These are phyloP conservation scores for Aviceda subcristata DNA, from an alignment of 2,113 vertebrate species.

Conservation along the genomic window DNA sequence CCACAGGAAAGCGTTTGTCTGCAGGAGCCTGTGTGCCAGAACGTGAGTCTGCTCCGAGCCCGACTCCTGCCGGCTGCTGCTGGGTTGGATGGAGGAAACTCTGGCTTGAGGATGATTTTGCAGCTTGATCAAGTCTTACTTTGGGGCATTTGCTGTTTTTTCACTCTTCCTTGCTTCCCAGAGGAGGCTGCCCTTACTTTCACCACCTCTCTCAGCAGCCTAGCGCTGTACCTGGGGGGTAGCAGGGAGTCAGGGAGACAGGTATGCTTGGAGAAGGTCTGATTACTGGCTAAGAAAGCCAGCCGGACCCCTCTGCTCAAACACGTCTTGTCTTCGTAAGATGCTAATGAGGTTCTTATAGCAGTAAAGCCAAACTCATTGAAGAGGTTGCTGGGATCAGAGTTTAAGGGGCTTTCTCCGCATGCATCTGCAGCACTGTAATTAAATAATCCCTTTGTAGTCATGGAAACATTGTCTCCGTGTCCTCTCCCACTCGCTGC, in stretches of 20 bases:
- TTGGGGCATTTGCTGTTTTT: not conserved
- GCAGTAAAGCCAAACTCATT: not conserved
- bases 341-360: not conserved
- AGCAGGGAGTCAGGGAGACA: not conserved
- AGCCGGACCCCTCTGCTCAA: not conserved
- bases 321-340: not conserved
- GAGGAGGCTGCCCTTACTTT: not conserved
- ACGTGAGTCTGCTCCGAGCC: not conserved
- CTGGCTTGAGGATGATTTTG: not conserved
- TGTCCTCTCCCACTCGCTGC: slow-evolving; percentile 52
- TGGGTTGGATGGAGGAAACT: not conserved
- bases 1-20: not conserved
- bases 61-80: not conserved
- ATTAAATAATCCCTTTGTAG: slow-evolving; percentile 64
- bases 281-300: not conserved
- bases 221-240: rapidly evolving
- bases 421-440: slow-evolving; percentile 30
- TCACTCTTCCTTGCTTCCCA: not conserved
- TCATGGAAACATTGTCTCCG: slow-evolving; percentile 63
- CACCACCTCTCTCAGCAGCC: not conserved
- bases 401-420: not conserved
- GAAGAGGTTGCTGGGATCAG: not conserved
- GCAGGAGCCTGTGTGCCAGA: not conserved
- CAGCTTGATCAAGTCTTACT: not conserved
- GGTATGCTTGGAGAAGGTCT: not conserved